Conservation (phyloP, 2,888 invertebrate species). For the Drosophila pegasa region DNA sequence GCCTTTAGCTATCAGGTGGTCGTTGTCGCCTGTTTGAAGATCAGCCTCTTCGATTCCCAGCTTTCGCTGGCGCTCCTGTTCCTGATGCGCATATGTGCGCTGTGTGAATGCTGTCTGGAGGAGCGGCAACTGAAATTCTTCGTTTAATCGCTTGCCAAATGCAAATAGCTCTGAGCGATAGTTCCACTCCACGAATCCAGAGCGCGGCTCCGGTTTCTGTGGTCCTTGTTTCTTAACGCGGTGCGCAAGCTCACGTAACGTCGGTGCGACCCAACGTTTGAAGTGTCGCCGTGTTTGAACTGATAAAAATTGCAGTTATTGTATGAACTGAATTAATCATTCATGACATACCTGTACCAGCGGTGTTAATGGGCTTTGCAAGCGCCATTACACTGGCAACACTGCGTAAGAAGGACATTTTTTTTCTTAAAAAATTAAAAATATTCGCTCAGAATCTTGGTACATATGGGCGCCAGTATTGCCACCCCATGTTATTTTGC, state of each 20-base stretch:
- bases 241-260: constrained; percentile 87
- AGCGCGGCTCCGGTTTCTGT: constrained; percentile 86
- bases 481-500: constrained; percentile 12
- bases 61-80: constrained; percentile 89
- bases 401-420: constrained; percentile 64
- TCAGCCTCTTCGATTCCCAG: constrained; percentile 88
- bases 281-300: constrained; percentile 69
- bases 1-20: constrained; percentile 89
- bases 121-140: constrained; percentile 90
- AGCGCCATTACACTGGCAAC: constrained; percentile 28
- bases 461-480: constrained; percentile 34
- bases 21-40: constrained; percentile 89
- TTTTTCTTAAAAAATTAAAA: constrained; percentile 17
- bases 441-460: constrained; percentile 10
- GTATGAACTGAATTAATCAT: constrained; percentile 8
- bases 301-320: constrained; percentile 29
- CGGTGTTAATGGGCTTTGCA: constrained; percentile 24
- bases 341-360: constrained; percentile 35
- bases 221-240: constrained; percentile 87
- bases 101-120: constrained; percentile 92
- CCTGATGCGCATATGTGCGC: constrained; percentile 90
- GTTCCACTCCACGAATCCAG: constrained; percentile 93
- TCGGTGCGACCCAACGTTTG: constrained; percentile 89
- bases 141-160: constrained; percentile 93
- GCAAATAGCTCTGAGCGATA: constrained; percentile 94